A percentile compares a stretch with the other conserved stretches of the same genome.
Conservation (phyloP, 2,797 vertebrate genomes). For the Pempheris klunzingeri region DNA sequence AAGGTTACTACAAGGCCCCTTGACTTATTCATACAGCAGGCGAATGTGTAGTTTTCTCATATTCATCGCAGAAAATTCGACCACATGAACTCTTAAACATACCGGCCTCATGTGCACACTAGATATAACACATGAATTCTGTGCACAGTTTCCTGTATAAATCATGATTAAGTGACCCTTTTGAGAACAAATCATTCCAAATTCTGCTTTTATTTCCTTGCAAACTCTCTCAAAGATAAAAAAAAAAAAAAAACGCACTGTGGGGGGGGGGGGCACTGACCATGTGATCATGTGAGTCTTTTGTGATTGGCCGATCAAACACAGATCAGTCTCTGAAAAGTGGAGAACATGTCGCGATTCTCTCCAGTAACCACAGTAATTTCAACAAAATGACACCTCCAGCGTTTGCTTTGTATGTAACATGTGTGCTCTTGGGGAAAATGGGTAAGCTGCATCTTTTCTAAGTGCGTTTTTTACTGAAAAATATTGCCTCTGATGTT, state of each 20-base stretch:
- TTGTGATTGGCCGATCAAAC: conserved; percentile 31
- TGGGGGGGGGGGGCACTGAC: neutral
- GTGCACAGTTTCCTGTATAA: neutral
- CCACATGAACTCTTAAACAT: no score
- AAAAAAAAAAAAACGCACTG: neutral
- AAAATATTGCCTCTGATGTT: rapidly evolving
- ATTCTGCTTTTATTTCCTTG: neutral
- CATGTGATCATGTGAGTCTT: conserved; percentile 28
- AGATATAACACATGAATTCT: neutral
- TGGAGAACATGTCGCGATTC: neutral
- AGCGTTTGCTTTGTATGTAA: conserved; percentile 22
- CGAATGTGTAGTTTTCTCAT: neutral
- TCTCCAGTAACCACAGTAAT: neutral
- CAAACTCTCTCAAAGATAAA: neutral
- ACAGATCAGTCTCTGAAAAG: conserved; percentile 27
- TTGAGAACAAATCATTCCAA: neutral
- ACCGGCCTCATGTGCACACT: neutral
- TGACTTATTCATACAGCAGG: neutral
- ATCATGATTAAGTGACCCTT: neutral
- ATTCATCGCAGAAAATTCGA: neutral
- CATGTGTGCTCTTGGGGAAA: conserved; percentile 28
- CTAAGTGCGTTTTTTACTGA: neutral
- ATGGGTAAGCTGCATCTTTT: conserved; percentile 42
- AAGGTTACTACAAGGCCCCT: neutral
- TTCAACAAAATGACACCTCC: conserved; percentile 36